phyloP scores from a whole-genome alignment of 2,888 invertebrate species.

The Rhimphoctona megacephalus region DNA sequence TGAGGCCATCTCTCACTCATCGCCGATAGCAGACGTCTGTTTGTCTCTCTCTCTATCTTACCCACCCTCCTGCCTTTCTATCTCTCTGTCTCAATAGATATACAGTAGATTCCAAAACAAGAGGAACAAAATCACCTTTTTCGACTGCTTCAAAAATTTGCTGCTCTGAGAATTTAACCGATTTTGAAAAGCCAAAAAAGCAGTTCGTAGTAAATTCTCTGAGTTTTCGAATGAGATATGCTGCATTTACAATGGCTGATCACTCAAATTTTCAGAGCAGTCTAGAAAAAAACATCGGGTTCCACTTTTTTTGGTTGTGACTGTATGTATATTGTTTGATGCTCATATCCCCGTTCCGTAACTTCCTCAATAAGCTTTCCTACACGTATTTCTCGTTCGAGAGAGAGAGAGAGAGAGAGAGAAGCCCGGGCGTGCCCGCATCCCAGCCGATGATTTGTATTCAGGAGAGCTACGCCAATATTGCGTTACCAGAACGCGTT shows the following conservation, averaged over 20 bases:
- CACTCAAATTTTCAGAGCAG: background rate
- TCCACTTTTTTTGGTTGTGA: background rate
- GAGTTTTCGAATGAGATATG: background rate
- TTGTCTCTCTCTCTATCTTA: too few relatives aligned
- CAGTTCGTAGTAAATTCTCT: background rate
- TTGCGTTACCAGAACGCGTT: slow-evolving; percentile 84
- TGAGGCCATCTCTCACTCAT: slow-evolving; percentile 40
- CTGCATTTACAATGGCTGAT: background rate
- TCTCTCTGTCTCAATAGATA: background rate
- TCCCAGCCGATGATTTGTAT: slow-evolving; percentile 80
- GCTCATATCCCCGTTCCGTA: slow-evolving; percentile 30
- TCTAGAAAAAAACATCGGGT: background rate
- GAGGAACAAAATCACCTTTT: background rate
- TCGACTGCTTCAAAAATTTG: too few relatives aligned
- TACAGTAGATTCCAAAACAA: background rate
- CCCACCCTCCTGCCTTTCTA: background rate
- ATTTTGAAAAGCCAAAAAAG: background rate
- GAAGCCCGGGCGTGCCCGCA: slow-evolving; percentile 63
- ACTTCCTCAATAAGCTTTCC: slow-evolving; percentile 50
- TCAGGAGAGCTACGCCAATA: slow-evolving; percentile 82
- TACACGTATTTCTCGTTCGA: slow-evolving; percentile 51
- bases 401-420: slow-evolving; percentile 41
- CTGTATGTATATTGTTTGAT: slow-evolving; percentile 8
- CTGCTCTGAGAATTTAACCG: background rate
- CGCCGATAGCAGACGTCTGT: background rate